Conservation (phyloP, 2,888 invertebrate species). For the Emmelina monodactyla region DNA sequence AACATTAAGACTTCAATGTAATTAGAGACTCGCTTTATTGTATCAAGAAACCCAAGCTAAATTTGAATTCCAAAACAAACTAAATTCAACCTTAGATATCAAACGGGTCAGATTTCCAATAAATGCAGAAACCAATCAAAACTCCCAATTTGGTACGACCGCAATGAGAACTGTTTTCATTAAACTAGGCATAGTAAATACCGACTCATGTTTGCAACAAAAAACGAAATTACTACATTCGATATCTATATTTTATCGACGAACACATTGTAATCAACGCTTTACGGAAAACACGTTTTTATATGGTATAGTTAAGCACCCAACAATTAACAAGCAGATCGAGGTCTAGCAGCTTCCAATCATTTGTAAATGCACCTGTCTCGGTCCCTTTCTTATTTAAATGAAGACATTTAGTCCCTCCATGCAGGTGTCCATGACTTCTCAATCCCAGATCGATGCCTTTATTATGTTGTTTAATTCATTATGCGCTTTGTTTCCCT, state of each 20-base stretch:
- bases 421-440: conserved; percentile 44
- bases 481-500: conserved; percentile 62
- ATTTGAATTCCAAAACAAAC: too few species aligned
- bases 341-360: conserved; percentile 28
- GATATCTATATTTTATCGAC: too few species aligned
- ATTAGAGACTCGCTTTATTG: conserved; percentile 34
- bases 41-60: too few species aligned
- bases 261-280: not conserved
- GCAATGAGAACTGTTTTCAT: too few species aligned
- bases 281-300: not conserved
- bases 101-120: too few species aligned
- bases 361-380: conserved; percentile 50
- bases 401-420: conserved; percentile 56
- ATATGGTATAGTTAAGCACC: conserved; percentile 9
- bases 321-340: conserved; percentile 23
- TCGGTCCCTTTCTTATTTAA: conserved; percentile 37
- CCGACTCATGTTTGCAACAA: too few species aligned
- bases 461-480: conserved; percentile 60
- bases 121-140: too few species aligned
- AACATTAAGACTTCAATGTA: conserved; percentile 25
- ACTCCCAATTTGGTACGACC: too few species aligned
- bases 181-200: too few species aligned
- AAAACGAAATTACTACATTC: conserved; percentile 10
- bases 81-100: too few species aligned
- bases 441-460: conserved; percentile 31